Base-by-base conservation (phyloP, 2,113 vertebrate genomes). In the Nycticorax nycticorax region DNA sequence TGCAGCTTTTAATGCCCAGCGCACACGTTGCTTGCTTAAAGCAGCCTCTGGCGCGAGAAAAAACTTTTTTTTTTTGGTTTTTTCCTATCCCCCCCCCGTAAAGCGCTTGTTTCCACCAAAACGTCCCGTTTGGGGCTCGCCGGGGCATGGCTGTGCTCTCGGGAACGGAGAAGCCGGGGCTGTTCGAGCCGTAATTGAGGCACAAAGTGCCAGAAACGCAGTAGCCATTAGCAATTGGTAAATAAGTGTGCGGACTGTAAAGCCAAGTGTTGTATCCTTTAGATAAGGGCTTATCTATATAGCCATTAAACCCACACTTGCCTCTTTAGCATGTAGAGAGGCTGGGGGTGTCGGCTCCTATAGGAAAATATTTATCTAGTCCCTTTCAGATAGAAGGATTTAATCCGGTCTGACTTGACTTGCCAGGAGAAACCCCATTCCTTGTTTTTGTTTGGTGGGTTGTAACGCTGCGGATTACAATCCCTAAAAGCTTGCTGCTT, bases 211-310 rank as follows among this genome's bases (percentile, higher is more conserved):
- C 80, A 47, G 48, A 66, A 27, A n/a, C 8, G 5, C 73, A 10
- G 66, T 1, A 30, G 68, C 76, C 75, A 9, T 78, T 9, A 75
- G 62, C 83, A 37, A 33, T 0, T 1, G 76, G 62, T n/a, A 52
- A 91, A 56, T 20, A 9, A 83, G 69, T 22, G 88, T 62, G 82
- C 21, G 6, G 82, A 24, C 79, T 62, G 52, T 73, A 48, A 92
- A 93, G 73, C n/a, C 39, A 43, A 85, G 88, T 85, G 79, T 50
- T 19, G 32, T 12, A 22, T 67, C 92, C 71, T 89, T 83, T 77
- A 94, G 96, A 95, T 96, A 97, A 94, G 84, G 17, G 79, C 48
- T 96, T 97, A 97, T 96, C 96, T 96, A 6, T 26, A 43, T 11
- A 8, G 55, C 50, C 87, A 47, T 53, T 90, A 93, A 89, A 83